Evolutionary conservation across 2,888 invertebrate genomes (phyloP).

Genomic region (Lepeophtheirus nordmannii): DNA sequence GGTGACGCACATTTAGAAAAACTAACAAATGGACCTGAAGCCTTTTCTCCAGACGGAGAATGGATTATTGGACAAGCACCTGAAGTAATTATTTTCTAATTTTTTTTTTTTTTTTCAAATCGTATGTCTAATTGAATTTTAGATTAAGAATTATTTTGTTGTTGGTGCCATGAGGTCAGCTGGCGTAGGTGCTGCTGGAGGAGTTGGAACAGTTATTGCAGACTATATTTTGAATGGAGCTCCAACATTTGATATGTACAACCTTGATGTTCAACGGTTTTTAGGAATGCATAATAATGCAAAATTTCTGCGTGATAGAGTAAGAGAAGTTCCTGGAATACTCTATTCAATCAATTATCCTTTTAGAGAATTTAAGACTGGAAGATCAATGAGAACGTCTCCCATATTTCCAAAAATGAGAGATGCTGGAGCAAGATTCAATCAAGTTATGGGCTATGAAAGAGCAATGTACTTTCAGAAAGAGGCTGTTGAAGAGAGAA

Average conservation of each 20-base stretch:
- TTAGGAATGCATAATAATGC: conserved; percentile 85
- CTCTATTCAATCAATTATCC: conserved; percentile 70
- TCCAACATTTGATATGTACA: conserved; percentile 59
- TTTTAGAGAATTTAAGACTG: conserved; percentile 67
- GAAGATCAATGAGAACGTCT: conserved; percentile 77
- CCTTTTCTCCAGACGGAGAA: conserved; percentile 89
- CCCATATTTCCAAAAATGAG: conserved; percentile 81
- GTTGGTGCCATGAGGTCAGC: conserved; percentile 93
- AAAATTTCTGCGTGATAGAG: conserved; percentile 73
- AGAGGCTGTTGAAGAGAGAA: conserved; percentile 36
- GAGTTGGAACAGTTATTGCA: conserved; percentile 75
- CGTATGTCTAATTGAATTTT: conserved; percentile 27
- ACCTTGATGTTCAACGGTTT: conserved; percentile 32
- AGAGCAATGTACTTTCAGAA: conserved; percentile 68
- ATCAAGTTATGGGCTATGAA: conserved; percentile 95
- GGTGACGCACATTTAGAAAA: conserved; percentile 57
- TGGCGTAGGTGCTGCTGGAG: conserved; percentile 86
- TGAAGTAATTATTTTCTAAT: conserved; percentile 45
- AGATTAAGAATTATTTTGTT: conserved; percentile 73
- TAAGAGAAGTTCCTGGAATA: conserved; percentile 71
- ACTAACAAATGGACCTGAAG: conserved; percentile 75
- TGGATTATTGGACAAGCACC: conserved; percentile 89
- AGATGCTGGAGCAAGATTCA: conserved; percentile 83
- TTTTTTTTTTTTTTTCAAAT: background rate
- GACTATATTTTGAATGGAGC: conserved; percentile 70